phyloP scores from a whole-genome alignment of 2,113 vertebrate genomes.

The Phycodurus eques region DNA sequence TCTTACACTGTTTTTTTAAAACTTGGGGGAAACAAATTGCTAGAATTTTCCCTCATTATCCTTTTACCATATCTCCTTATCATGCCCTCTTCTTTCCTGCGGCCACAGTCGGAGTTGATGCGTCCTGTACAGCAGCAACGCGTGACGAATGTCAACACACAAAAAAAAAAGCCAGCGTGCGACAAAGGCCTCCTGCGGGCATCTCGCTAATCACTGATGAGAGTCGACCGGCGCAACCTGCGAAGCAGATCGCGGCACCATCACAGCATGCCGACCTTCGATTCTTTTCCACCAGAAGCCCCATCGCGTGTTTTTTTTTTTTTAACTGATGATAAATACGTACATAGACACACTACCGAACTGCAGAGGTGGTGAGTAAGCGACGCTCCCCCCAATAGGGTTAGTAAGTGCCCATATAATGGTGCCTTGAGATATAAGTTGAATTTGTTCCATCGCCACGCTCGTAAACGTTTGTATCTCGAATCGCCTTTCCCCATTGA shows the following conservation, averaged over 20 bases:
- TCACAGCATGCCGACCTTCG: conserved; percentile 51
- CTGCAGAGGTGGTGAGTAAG: background rate
- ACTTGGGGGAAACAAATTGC: too few relatives aligned
- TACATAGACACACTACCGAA: background rate
- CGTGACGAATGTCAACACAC: conserved; percentile 38
- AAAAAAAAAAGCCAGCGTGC: conserved; percentile 18
- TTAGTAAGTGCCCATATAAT: too few relatives aligned
- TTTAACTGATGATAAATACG: background rate
- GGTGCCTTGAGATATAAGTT: too few relatives aligned
- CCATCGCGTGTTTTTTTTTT: conserved; percentile 12
- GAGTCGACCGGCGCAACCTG: conserved; percentile 24
- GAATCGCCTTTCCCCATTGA: too few relatives aligned
- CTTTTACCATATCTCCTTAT: too few relatives aligned
- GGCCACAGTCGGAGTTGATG: conserved; percentile 3
- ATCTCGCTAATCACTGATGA: conserved; percentile 57
- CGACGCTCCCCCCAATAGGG: too few relatives aligned
- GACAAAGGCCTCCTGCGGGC: conserved; percentile 48
- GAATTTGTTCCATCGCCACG: too few relatives aligned
- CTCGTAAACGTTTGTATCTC: too few relatives aligned
- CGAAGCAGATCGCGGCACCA: conserved; percentile 21
- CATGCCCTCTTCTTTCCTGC: background rate
- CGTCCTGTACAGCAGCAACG: conserved; percentile 21
- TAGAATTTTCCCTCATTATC: too few relatives aligned
- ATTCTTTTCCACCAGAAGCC: conserved; percentile 47
- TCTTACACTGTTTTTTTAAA: too few relatives aligned